phyloP scores from a whole-genome alignment of 2,113 vertebrate genomes.

The Paramormyrops kingsleyae region DNA sequence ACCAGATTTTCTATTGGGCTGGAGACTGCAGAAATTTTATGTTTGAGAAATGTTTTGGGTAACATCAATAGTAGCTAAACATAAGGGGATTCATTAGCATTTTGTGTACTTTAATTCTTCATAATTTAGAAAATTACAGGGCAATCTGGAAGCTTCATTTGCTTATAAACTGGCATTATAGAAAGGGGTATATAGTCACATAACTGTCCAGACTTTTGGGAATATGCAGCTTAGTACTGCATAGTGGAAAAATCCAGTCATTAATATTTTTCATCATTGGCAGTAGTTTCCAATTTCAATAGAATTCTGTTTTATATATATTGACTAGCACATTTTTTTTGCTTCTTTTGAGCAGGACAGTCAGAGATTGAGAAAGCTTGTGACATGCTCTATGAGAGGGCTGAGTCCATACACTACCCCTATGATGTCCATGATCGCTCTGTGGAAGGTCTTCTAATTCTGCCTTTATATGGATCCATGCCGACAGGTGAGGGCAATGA shows the following conservation, averaged over 20 bases:
- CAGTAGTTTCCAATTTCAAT: background rate
- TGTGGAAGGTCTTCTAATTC: slow-evolving; percentile 85
- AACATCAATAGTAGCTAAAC: background rate
- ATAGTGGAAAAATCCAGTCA: background rate
- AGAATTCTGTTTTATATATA: background rate
- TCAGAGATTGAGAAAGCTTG: slow-evolving; percentile 89
- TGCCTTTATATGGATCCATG: slow-evolving; percentile 93
- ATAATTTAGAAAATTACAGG: background rate
- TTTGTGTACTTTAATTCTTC: background rate
- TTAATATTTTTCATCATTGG: background rate
- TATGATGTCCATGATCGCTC: slow-evolving; percentile 78
- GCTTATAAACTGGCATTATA: too few species aligned
- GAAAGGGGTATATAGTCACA: background rate
- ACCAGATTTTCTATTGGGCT: background rate
- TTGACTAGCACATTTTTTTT: background rate
- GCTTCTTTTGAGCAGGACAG: slow-evolving; percentile 65
- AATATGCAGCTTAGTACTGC: background rate
- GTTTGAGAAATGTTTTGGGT: background rate
- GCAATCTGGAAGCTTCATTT: background rate
- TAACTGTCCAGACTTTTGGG: background rate
- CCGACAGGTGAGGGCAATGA: slow-evolving; percentile 72
- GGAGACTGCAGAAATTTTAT: background rate
- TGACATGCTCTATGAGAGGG: slow-evolving; percentile 80
- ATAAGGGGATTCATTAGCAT: background rate
- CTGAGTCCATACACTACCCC: slow-evolving; percentile 81